These are phyloP conservation scores for Pyrrhura leucotis DNA, from an alignment of 2,797 vertebrate genomes.

Conservation along the genomic window DNA sequence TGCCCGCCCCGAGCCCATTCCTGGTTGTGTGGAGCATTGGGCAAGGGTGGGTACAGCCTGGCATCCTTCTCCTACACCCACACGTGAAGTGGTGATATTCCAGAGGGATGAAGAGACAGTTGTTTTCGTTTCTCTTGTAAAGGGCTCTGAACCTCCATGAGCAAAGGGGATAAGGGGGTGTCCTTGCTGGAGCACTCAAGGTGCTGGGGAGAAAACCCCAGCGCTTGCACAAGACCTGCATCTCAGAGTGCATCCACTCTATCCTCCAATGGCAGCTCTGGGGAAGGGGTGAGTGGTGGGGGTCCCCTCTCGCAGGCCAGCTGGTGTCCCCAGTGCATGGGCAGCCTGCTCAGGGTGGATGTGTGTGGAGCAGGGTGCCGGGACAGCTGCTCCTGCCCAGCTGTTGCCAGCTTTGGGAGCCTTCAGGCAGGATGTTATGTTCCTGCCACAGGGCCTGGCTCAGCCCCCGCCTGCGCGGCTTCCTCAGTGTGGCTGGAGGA, in stretches of 20 bases:
- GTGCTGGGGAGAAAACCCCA: not conserved
- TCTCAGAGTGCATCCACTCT: not conserved
- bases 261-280: fast-evolving
- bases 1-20: not conserved
- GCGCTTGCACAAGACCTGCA: not conserved
- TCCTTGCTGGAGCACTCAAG: not conserved
- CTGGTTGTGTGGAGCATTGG: fast-evolving
- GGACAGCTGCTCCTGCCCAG: not conserved
- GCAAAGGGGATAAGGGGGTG: fast-evolving
- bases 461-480: fast-evolving
- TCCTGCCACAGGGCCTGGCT: fast-evolving
- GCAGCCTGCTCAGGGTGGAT: not conserved
- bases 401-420: fast-evolving
- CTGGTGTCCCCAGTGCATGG: fast-evolving
- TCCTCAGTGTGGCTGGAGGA: not conserved
- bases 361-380: not conserved
- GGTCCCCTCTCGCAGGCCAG: not conserved
- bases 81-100: not conserved
- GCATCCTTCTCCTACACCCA: not conserved
- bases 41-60: not conserved
- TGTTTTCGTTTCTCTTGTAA: not conserved
- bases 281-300: fast-evolving
- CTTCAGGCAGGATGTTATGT: constrained; percentile 45
- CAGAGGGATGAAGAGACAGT: fast-evolving
- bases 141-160: not conserved